A percentile compares a stretch with the other conserved stretches of the same genome.
Conservation (phyloP, 2,888 invertebrate species). For the Tanaodytes sp. region DNA sequence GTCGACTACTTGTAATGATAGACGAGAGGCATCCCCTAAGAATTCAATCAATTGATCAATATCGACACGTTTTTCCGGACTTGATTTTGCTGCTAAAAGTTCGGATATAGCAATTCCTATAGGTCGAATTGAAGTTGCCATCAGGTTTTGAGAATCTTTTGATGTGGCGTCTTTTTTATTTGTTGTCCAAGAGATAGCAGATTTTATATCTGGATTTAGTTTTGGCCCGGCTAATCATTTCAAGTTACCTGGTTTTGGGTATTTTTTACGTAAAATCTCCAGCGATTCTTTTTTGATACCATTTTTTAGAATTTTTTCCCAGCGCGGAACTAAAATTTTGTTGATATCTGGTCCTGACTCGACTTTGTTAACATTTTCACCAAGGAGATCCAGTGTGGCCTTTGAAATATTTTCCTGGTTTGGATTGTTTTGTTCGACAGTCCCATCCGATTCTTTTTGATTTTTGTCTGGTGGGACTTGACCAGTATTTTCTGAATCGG, state of each 20-base stretch:
- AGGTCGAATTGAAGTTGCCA: neutral
- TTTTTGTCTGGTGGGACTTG: no score
- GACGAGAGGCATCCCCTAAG: neutral
- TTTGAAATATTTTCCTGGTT: no score
- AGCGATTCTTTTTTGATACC: neutral
- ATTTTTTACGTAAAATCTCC: neutral
- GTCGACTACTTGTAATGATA: neutral
- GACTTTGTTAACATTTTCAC: no score
- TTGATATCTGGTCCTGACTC: neutral
- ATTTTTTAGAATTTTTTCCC: neutral
- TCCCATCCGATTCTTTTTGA: no score
- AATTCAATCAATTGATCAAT: neutral
- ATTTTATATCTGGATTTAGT: neutral
- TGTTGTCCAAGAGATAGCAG: neutral
- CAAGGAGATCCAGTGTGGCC: no score
- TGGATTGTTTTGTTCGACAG: no score
- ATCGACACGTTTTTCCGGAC: neutral
- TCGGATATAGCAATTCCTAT: neutral
- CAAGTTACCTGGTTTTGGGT: neutral
- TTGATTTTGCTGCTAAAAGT: neutral
- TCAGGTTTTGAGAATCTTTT: neutral
- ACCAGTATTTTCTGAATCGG: no score
- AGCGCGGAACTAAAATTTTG: neutral
- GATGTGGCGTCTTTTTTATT: neutral
- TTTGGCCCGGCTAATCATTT: neutral